phyloP scores from a whole-genome alignment of 2,888 invertebrate species.

The Drosophila dives region DNA sequence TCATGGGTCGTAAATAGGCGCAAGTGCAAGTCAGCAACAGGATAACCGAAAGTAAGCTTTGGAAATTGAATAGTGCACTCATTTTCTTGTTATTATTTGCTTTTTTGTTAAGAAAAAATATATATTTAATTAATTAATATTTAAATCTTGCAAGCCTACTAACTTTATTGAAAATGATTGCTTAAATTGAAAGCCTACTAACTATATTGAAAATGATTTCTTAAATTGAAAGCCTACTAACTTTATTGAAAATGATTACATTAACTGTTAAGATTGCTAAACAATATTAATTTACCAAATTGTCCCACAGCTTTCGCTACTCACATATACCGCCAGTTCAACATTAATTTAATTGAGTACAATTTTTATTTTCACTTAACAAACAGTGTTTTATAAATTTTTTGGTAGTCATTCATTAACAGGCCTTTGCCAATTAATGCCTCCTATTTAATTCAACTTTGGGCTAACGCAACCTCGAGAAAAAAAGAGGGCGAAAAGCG shows the following conservation, averaged over 20 bases:
- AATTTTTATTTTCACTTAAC: not conserved
- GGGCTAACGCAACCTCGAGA: constrained; percentile 7
- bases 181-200: constrained; percentile 7
- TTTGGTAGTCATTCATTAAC: not conserved
- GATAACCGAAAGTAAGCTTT: constrained; percentile 96
- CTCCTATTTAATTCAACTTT: constrained; percentile 28
- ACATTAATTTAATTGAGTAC: not conserved
- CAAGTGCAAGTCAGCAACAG: constrained; percentile 98
- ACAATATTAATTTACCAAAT: not conserved
- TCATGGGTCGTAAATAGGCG: constrained; percentile 95
- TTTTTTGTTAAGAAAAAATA: not conserved
- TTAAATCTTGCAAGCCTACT: constrained; percentile 8
- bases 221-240: constrained; percentile 5
- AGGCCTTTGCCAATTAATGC: constrained; percentile 23
- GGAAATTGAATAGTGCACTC: constrained; percentile 99
- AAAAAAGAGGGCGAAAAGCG: constrained; percentile 45
- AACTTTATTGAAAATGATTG: not conserved
- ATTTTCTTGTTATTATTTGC: not conserved
- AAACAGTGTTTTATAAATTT: not conserved
- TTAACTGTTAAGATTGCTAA: not conserved
- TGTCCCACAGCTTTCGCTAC: not conserved
- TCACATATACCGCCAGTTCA: not conserved
- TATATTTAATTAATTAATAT: no score
- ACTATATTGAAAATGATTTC: not conserved
- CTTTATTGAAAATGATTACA: not conserved